phyloP scores from a whole-genome alignment of 2,113 vertebrate genomes.

The Poeciliopsis prolifica region DNA sequence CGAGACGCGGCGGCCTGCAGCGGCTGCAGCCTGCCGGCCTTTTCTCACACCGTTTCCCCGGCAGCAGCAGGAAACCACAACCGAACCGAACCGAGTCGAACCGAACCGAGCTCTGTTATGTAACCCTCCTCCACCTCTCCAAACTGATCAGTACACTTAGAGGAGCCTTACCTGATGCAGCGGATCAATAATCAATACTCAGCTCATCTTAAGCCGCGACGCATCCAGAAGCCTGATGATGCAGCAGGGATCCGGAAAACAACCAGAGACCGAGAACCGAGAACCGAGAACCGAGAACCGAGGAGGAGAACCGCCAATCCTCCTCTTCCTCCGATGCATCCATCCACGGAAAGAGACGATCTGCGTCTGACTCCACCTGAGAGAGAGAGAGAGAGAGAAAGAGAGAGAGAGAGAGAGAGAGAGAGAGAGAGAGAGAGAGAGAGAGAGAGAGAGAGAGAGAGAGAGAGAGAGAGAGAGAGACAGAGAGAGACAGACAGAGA shows the following conservation, averaged over 20 bases:
- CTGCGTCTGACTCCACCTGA: conserved; percentile 63
- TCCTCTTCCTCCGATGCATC: conserved; percentile 45
- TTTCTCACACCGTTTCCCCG: conserved; percentile 11
- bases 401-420: too few relatives aligned
- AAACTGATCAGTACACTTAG: conserved; percentile 45
- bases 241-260: background rate
- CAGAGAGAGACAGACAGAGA: too few relatives aligned
- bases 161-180: conserved; percentile 51
- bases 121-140: conserved; percentile 54
- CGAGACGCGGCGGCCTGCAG: conserved; percentile 48
- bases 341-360: conserved; percentile 46
- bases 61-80: background rate
- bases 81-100: background rate
- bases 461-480: too few relatives aligned
- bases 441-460: background rate
- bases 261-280: conserved; percentile 1
- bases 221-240: conserved; percentile 9
- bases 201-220: conserved; percentile 30
- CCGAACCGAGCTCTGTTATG: conserved; percentile 38
- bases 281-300: conserved; percentile 13
- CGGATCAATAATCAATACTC: conserved; percentile 39
- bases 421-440: too few relatives aligned
- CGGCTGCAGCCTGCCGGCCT: conserved; percentile 31
- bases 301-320: conserved; percentile 21
- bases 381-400: conserved; percentile 18